A percentile compares a stretch with the other conserved stretches of the same genome.
Conservation (phyloP, 2,797 vertebrate genomes). For the Hydrocynus forskahlii region DNA sequence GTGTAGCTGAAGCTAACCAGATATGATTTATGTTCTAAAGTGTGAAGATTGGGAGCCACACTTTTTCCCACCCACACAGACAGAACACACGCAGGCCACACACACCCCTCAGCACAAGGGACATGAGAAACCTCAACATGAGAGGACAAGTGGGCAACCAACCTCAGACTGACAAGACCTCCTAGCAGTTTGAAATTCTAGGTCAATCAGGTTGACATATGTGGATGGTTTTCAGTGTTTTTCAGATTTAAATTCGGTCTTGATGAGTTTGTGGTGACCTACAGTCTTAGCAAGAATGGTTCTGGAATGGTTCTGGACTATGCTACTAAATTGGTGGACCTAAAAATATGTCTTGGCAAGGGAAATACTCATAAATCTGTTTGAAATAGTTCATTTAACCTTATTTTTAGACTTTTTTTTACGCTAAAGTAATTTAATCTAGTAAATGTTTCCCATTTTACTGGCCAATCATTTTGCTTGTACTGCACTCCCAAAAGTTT, state of each 20-base stretch:
- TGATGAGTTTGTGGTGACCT: neutral
- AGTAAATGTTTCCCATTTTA: neutral
- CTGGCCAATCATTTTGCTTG: neutral
- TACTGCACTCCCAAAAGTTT: neutral
- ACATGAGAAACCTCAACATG: slow-evolving; percentile 58
- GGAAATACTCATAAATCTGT: neutral
- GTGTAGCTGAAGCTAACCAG: slow-evolving; percentile 12
- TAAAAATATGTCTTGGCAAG: neutral
- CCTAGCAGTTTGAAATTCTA: slow-evolving; percentile 13
- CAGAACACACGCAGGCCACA: slow-evolving; percentile 69
- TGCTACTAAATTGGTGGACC: neutral
- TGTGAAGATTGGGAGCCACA: neutral
- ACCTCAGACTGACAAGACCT: slow-evolving; percentile 19
- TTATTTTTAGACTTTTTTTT: neutral
- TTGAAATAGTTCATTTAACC: neutral
- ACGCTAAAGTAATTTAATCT: neutral
- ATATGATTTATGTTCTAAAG: slow-evolving; percentile 26
- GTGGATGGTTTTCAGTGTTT: slow-evolving; percentile 8
- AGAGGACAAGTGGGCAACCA: slow-evolving; percentile 34
- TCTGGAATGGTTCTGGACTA: neutral
- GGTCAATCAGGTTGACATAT: slow-evolving; percentile 2
- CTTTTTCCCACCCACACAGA: slow-evolving; percentile 72
- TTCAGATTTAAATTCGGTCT: slow-evolving; percentile 11
- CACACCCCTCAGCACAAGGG: slow-evolving; percentile 54
- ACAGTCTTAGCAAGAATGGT: neutral